phyloP scores from a whole-genome alignment of 2,888 invertebrate genomes.

The Drosophila villosipedis region DNA sequence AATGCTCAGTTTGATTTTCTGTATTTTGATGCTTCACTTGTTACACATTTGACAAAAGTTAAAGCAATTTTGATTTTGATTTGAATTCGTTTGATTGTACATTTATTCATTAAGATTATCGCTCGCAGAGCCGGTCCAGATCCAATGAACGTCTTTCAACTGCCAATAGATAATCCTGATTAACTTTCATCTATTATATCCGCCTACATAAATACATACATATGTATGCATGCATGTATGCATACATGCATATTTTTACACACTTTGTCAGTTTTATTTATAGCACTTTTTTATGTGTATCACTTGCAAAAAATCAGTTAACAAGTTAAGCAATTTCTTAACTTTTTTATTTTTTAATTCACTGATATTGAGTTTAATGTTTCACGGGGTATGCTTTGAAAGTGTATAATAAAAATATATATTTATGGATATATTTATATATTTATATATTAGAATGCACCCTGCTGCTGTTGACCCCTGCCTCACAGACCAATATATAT shows the following conservation, averaged over 20 bases:
- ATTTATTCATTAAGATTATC: slow-evolving; percentile 7
- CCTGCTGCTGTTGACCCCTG: background rate
- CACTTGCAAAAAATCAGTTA: background rate
- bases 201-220: slow-evolving; percentile 8
- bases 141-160: slow-evolving; percentile 16
- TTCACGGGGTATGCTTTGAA: background rate
- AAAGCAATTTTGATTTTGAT: background rate
- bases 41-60: slow-evolving; percentile 24
- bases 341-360: background rate
- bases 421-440: background rate
- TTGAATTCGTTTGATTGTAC: slow-evolving; percentile 2
- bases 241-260: background rate
- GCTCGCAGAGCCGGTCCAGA: slow-evolving; percentile 5
- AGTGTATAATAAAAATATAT: background rate
- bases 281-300: background rate
- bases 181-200: background rate
- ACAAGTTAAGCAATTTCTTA: background rate
- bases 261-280: background rate
- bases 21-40: slow-evolving; percentile 21
- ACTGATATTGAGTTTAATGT: background rate
- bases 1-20: slow-evolving; percentile 4
- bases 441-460: background rate
- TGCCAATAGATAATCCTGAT: slow-evolving; percentile 39
- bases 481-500: background rate
- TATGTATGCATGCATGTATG: background rate